These are phyloP conservation scores for Encarsia formosa DNA, from an alignment of 2,888 invertebrate genomes.

Conservation along the genomic window DNA sequence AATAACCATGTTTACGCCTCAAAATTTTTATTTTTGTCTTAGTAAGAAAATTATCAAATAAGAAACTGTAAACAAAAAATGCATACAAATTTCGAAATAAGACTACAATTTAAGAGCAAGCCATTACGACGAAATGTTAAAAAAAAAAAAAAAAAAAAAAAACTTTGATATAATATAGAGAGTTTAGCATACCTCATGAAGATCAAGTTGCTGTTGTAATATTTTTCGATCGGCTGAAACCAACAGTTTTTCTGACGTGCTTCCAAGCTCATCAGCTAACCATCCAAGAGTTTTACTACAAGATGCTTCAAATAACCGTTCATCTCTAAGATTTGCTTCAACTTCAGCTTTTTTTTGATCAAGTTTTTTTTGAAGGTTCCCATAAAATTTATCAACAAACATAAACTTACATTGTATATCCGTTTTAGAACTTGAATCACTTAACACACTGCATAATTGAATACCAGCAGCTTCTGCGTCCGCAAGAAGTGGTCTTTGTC, in stretches of 20 bases:
- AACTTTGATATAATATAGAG: no score
- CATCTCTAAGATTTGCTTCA: slow-evolving; percentile 80
- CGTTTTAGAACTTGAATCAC: slow-evolving; percentile 84
- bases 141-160: neutral
- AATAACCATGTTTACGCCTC: no score
- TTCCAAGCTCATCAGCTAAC: slow-evolving; percentile 76
- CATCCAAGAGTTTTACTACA: slow-evolving; percentile 87
- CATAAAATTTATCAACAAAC: slow-evolving; percentile 82
- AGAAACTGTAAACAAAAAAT: no score
- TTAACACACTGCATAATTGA: slow-evolving; percentile 78
- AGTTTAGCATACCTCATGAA: slow-evolving; percentile 62
- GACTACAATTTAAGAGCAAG: no score
- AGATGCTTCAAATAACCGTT: slow-evolving; percentile 83
- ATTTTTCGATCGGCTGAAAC: slow-evolving; percentile 83
- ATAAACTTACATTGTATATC: slow-evolving; percentile 87
- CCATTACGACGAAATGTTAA: no score
- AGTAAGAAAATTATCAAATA: no score
- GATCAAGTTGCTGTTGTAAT: slow-evolving; percentile 80
- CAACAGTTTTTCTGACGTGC: slow-evolving; percentile 70
- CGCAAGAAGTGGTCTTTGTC: slow-evolving; percentile 80
- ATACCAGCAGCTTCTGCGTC: slow-evolving; percentile 89
- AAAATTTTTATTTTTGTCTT: no score
- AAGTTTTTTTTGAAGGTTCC: slow-evolving; percentile 82
- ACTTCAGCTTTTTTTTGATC: slow-evolving; percentile 88
- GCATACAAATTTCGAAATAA: no score